Conservation (phyloP, 2,113 vertebrate species). For the Nycticryphes semicollaris region DNA sequence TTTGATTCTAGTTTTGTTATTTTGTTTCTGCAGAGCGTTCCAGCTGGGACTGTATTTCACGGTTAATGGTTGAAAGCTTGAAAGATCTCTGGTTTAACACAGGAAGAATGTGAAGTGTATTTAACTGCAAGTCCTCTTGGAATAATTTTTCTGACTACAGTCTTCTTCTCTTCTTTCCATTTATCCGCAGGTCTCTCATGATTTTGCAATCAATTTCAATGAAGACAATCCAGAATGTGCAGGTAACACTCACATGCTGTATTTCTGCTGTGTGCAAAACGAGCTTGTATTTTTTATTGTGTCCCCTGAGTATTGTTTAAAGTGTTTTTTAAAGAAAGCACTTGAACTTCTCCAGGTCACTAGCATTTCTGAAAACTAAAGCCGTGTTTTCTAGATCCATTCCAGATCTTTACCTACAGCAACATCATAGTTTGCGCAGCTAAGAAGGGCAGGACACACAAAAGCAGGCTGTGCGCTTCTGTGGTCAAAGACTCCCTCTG, state of each 20-base stretch:
- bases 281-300: neutral
- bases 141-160: slow-evolving; percentile 41
- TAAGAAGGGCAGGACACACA: neutral
- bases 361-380: neutral
- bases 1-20: slow-evolving; percentile 31
- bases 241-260: slow-evolving; percentile 74
- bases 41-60: slow-evolving; percentile 7
- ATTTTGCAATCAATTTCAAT: slow-evolving; percentile 98
- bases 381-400: neutral
- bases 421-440: neutral
- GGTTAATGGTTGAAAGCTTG: slow-evolving; percentile 29
- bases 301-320: neutral
- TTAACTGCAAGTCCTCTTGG: neutral
- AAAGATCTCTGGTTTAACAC: slow-evolving; percentile 34
- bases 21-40: slow-evolving; percentile 12
- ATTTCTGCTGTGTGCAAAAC: neutral
- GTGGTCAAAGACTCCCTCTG: neutral
- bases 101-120: slow-evolving; percentile 12
- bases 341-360: neutral
- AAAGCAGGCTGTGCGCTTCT: neutral
- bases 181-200: slow-evolving; percentile 88
- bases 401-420: neutral
- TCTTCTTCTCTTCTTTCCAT: slow-evolving; percentile 43
- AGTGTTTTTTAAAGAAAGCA: neutral
- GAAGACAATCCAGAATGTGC: slow-evolving; percentile 97